Conservation (phyloP, 2,888 invertebrate species). For the Isoperla grammatica region DNA sequence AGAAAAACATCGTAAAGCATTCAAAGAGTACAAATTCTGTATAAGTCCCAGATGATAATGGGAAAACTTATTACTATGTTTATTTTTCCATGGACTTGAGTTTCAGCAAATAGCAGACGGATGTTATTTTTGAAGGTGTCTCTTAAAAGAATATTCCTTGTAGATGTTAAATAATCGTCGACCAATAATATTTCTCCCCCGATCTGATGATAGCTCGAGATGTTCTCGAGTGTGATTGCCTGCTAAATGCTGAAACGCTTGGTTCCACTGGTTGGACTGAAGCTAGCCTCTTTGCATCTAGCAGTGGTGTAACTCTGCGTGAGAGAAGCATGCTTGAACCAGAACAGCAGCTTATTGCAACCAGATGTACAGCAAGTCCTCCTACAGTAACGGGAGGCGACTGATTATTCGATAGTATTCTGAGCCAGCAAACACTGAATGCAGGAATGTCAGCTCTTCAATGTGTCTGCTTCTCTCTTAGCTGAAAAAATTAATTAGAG, state of each 20-base stretch:
- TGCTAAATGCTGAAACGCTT: slow-evolving; percentile 24
- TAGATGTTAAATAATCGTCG: slow-evolving; percentile 9
- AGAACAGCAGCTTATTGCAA: neutral
- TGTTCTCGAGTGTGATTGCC: neutral
- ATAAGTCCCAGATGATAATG: slow-evolving; percentile 48
- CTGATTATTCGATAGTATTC: slow-evolving; percentile 20
- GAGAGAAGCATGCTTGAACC: slow-evolving; percentile 4
- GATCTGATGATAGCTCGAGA: neutral
- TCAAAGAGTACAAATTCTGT: slow-evolving; percentile 70
- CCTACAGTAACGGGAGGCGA: neutral
- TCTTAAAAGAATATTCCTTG: slow-evolving; percentile 1
- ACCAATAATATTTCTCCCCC: slow-evolving; percentile 15
- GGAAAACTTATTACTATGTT: slow-evolving; percentile 29
- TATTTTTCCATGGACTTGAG: slow-evolving; percentile 27
- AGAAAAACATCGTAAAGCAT: slow-evolving; percentile 38
- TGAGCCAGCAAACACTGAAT: slow-evolving; percentile 22
- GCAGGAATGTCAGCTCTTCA: slow-evolving; percentile 27
- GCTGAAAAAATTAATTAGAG: slow-evolving; percentile 26
- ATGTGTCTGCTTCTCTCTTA: slow-evolving; percentile 31
- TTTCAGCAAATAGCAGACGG: slow-evolving; percentile 26
- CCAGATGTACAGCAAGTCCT: no score
- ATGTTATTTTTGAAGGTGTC: slow-evolving; percentile 12
- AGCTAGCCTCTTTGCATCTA: slow-evolving; percentile 26
- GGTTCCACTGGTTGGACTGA: slow-evolving; percentile 28
- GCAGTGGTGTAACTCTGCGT: slow-evolving; percentile 20